Evolutionary conservation across 37 sponge, comb jelly and placozoan species (phyloP).

Genomic region (Spongia lamella): DNA sequence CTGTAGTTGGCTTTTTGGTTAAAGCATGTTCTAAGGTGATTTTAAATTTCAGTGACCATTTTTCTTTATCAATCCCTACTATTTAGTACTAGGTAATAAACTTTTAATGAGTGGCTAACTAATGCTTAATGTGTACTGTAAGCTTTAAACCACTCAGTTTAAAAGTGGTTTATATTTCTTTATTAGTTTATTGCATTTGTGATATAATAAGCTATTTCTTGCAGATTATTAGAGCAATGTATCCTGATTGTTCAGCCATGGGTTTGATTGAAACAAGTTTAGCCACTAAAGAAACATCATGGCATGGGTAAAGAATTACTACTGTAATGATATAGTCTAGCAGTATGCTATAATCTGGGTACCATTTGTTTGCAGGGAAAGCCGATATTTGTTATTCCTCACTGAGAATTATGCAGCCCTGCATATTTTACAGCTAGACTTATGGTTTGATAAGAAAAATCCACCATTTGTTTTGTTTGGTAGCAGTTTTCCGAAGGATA

Average conservation of each 20-base stretch:
- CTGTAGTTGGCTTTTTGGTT: too few relatives aligned
- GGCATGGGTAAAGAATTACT: conserved; percentile 36
- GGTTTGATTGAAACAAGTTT: conserved; percentile 49
- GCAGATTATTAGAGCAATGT: not conserved
- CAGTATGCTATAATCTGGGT: not conserved
- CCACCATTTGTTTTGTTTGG: conserved; percentile 74
- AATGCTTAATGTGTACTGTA: too few relatives aligned
- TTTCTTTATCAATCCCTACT: too few relatives aligned
- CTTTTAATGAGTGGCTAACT: too few relatives aligned
- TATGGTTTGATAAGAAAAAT: not conserved
- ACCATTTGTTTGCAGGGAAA: conserved; percentile 36
- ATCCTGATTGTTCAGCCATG: conserved; percentile 34
- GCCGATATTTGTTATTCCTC: conserved; percentile 72
- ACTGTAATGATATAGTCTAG: not conserved
- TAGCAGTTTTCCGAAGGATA: conserved; percentile 80
- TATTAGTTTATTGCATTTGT: too few relatives aligned
- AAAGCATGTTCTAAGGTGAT: too few relatives aligned
- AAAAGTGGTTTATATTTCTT: too few relatives aligned
- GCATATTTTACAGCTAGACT: conserved; percentile 47
- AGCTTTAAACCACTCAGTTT: too few relatives aligned
- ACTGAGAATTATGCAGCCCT: conserved; percentile 84
- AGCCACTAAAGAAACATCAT: conserved; percentile 15
- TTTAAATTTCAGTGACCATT: too few relatives aligned
- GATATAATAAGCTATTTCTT: not conserved
- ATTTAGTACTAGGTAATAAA: too few relatives aligned